Evolutionary conservation across 2,888 invertebrate genomes (phyloP).

Genomic region (Stenurella melanura): DNA sequence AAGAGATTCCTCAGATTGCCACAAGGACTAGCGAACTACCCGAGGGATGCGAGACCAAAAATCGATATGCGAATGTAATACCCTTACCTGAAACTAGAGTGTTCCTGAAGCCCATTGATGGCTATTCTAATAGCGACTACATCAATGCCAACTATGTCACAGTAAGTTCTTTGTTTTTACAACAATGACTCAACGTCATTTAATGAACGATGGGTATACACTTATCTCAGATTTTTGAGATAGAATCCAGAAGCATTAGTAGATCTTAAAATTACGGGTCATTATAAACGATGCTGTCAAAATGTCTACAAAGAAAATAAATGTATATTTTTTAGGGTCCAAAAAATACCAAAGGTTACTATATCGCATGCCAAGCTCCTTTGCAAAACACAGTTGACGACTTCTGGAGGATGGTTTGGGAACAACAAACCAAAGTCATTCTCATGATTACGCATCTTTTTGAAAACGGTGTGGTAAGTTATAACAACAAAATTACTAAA

Average conservation of each 20-base stretch:
- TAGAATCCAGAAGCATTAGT: too few species aligned
- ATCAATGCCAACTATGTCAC: conserved; percentile 95
- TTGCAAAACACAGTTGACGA: conserved; percentile 88
- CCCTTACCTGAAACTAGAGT: conserved; percentile 94
- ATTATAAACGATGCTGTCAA: too few species aligned
- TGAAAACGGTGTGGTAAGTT: conserved; percentile 88
- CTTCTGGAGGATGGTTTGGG: conserved; percentile 98
- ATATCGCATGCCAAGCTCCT: conserved; percentile 95
- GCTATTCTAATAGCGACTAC: conserved; percentile 88
- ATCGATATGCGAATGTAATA: conserved; percentile 95
- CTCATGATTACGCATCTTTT: conserved; percentile 93
- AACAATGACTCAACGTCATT: too few species aligned
- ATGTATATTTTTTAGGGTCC: conserved; percentile 81
- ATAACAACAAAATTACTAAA: not conserved
- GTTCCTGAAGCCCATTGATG: conserved; percentile 81
- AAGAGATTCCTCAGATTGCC: conserved; percentile 86
- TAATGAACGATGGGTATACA: too few species aligned
- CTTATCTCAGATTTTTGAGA: too few species aligned
- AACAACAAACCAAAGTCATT: conserved; percentile 91
- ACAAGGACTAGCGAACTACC: conserved; percentile 89
- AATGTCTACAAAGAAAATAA: too few species aligned
- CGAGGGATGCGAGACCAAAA: conserved; percentile 91
- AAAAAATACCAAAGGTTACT: conserved; percentile 87
- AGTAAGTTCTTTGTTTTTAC: conserved; percentile 76
- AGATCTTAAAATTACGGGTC: too few species aligned